Base-by-base conservation (phyloP, 2,113 vertebrate genomes). In the Dermatemys mawii region DNA sequence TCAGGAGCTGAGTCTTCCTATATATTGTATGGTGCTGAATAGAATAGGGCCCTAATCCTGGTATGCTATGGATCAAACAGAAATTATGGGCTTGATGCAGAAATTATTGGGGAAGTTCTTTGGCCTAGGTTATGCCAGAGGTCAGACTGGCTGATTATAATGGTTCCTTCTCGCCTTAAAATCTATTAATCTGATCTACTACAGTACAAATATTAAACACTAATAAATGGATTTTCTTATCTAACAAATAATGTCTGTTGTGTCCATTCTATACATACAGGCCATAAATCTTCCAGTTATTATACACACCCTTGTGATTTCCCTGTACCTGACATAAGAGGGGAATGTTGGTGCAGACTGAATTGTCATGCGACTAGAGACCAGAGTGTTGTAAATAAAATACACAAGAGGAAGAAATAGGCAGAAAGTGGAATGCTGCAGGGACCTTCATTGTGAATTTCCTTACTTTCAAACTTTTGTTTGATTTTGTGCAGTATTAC, bases 191-290 rank as follows among this genome's bases (percentile, higher is more conserved):
- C 46, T 51, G 50, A 70, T 81, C 5, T 57, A 51, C 84, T 49
- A 8, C 38, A 78, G 2, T 22, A 3, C 11, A 10, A 55, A 46
- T 82, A 91, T 88, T 82, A 83, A 89, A 73, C 46, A 57, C 26
- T 35, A 79, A 63, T 84, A 81, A 50, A 35, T 44, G 14, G 19
- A 0, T 83, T 92, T 95, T 26, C 57, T 84, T 49, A 50, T 78
- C 53, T 70, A 50, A 0, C n/a, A 86, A 27, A 48, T 91, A 86
- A 14, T 35, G 44, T 12, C 21, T 78, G 26, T 50, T 35, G 3
- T 41, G 78, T 76, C 14, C 63, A 0, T 55, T 2, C 0, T 0
- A 3, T 88, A 4, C 4, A 0, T 54, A 5, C 10, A 78, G 44
- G 76, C 29, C 3, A 1, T 63, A n/a, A 94, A 57, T 29, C 29